These are phyloP conservation scores for Megaleporinus macrocephalus DNA, from an alignment of 2,113 vertebrate species.

Conservation along the genomic window DNA sequence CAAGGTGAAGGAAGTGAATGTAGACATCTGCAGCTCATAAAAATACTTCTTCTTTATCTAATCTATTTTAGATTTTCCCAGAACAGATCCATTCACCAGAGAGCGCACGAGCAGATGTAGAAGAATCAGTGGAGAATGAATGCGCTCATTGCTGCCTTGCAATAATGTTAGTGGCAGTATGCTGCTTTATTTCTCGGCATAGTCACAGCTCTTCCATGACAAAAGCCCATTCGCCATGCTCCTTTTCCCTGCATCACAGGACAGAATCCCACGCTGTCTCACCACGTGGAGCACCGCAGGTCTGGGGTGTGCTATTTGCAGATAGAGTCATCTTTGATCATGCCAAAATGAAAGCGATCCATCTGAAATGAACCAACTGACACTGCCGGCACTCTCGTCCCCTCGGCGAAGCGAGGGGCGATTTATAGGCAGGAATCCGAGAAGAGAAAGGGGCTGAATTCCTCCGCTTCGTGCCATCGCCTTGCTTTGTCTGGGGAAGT, in stretches of 20 bases:
- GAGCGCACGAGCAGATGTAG: background rate
- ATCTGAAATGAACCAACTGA: constrained; percentile 13
- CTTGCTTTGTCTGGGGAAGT: constrained; percentile 30
- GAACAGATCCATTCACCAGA: constrained; percentile 10
- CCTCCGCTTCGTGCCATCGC: background rate
- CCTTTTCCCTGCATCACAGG: constrained; percentile 14
- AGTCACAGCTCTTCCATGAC: constrained; percentile 33
- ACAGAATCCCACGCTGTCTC: constrained; percentile 27
- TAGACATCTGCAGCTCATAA: constrained; percentile 8
- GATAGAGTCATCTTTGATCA: constrained; percentile 35
- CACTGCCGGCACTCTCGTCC: background rate
- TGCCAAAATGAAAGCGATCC: constrained; percentile 22
- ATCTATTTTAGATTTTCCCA: background rate
- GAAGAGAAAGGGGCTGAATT: constrained; percentile 15
- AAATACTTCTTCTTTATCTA: background rate
- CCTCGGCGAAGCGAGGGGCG: background rate
- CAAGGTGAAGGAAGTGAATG: background rate
- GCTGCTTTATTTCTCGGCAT: constrained; percentile 35
- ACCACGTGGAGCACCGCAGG: constrained; percentile 26
- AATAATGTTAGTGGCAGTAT: constrained; percentile 35
- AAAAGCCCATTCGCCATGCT: constrained; percentile 40
- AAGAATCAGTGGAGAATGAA: constrained; percentile 14
- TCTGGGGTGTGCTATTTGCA: constrained; percentile 29
- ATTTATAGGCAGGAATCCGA: background rate
- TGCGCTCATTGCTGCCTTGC: constrained; percentile 20